Conservation (phyloP, 2,113 vertebrate genomes). For the Todiramphus chloris region DNA sequence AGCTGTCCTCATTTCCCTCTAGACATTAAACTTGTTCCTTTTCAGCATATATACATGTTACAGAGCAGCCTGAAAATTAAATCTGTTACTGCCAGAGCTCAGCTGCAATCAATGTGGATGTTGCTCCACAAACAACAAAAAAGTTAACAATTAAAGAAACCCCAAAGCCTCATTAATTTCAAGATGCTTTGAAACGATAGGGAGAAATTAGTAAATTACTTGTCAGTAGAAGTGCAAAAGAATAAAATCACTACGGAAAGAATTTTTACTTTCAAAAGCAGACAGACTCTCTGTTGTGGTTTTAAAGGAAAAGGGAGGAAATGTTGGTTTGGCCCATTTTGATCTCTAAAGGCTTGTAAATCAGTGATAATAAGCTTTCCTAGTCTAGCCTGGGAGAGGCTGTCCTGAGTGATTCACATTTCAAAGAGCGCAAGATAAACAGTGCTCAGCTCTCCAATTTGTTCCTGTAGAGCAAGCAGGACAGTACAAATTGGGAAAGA, state of each 20-base stretch:
- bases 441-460: neutral
- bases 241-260: constrained; percentile 58
- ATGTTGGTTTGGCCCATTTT: constrained; percentile 63
- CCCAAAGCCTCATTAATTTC: neutral
- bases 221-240: constrained; percentile 36
- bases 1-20: neutral
- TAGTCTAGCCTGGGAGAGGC: constrained; percentile 53
- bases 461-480: neutral
- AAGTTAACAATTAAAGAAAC: neutral
- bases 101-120: neutral
- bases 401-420: constrained; percentile 58
- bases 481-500: constrained; percentile 12
- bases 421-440: constrained; percentile 55
- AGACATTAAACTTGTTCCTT: neutral
- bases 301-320: constrained; percentile 59
- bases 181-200: constrained; percentile 2
- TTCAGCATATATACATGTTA: neutral
- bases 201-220: constrained; percentile 28
- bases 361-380: constrained; percentile 63
- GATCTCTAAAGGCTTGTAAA: constrained; percentile 67
- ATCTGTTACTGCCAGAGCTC: neutral
- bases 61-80: neutral
- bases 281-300: constrained; percentile 55
- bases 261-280: constrained; percentile 61
- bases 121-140: neutral